Evolutionary conservation across 2,797 vertebrate species (phyloP), one percentile per base, ranked within the genome.

Genomic region (Chanos chanos): DNA sequence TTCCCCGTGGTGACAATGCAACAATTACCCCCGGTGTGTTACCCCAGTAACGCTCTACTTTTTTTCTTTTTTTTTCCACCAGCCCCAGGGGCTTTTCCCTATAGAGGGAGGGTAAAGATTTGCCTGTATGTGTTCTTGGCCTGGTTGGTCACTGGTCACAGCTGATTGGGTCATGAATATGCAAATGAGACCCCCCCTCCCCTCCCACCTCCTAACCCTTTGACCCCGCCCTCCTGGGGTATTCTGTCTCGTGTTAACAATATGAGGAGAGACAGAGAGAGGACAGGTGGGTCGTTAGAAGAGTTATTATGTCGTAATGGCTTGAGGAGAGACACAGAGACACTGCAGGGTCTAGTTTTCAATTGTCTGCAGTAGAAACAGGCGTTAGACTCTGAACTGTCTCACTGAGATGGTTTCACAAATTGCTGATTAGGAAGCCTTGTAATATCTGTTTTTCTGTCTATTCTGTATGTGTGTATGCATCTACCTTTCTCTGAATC

Each of bases 221-320:
- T 1, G 40, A 22, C 24, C 8, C 57, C 12, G 9, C 6, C 4
- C 33, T 44, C 22, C 41, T 4, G 28, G 22, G 21, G 44, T 27
- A 33, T 28, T 27, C 5, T 27, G 4, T 27, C 4, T 28, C 4
- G 36, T 39, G 36, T 12, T 3, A 40, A 18, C 13, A 37, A n/a
- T n/a, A n/a, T n/a, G n/a, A n/a, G 73, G 68, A 57, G 68, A 76
- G 75, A 81, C 45, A 44, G 51, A 74, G 59, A 69, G 61, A 70
- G 60, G 78, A 78, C 87, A 88, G 81, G 83, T 88, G 83, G 79
- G 78, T 75, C 66, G 77, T 83, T 81, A 83, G 84, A 40, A 64
- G 72, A 74, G 64, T 75, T 76, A 85, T 85, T 81, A 81, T 66
- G 13, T 24, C 73, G 55, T 77, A 84, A 85, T 83, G 79, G 79